Evolutionary conservation across 2,113 vertebrate genomes (phyloP), one percentile per base, ranked within the genome.

Genomic region (Xiphophorus couchianus): DNA sequence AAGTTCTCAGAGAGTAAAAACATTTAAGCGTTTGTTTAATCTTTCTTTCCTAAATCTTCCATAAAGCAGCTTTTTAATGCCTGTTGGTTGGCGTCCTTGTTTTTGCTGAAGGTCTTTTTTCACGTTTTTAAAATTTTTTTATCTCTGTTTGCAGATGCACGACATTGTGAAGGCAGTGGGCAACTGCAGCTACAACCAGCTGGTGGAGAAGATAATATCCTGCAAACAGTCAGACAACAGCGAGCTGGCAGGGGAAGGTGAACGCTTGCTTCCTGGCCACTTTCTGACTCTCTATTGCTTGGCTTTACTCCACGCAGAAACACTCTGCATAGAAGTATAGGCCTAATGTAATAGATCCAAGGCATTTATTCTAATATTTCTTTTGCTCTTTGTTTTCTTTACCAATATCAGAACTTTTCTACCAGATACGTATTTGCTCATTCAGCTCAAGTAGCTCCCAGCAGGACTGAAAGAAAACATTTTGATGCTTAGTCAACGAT

Each of bases 181-280:
- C 82, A 97, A 97, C 94, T 99, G 98, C 95, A 99, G 98, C 93
- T 99, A 99, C 90, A 99, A 99, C 94, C 98, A 99, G 89, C 94
- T 99, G 81, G 98, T 99, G 71, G 98, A 99, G 95, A 99, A 99
- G 94, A 99, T 99, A 4, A 99, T 99, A 92, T 96, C 95, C 78
- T 98, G 96, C 92, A 99, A 99, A 86, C 97, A 99, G 90, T 99
- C 98, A 1, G 96, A 97, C 84, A 97, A 93, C 92, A 98, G 97
- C 68, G 96, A 97, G 90, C 94, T 97, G 88, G 96, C 97, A 90
- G 97, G 96, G 70, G 97, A 99, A 97, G 98, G 98, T 99, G 86
- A 88, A 96, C 90, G 37, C 35, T 71, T 66, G 10, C 44, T 44
- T 11, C 31, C 61, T 75, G 30, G 80, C 67, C 63, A 71, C 39